These are phyloP conservation scores for Monopis laevigella DNA, from an alignment of 2,888 invertebrate genomes.

Conservation along the genomic window DNA sequence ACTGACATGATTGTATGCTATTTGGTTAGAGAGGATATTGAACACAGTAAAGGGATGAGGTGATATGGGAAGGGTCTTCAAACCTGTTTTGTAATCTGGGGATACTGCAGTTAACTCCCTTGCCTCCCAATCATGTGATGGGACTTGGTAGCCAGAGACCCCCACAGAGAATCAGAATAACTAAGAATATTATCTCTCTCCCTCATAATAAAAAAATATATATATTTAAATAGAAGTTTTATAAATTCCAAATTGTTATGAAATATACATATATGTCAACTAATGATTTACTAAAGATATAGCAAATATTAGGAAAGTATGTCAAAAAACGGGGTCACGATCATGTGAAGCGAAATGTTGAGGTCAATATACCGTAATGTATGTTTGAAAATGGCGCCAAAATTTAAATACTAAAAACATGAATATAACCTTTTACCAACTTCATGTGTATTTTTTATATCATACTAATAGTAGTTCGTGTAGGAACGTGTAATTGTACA, in stretches of 20 bases:
- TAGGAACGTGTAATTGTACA: background rate
- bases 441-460: background rate
- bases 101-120: no score
- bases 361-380: background rate
- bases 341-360: background rate
- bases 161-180: no score
- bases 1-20: no score
- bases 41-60: no score
- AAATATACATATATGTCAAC: background rate
- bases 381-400: background rate
- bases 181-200: no score
- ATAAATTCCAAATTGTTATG: background rate
- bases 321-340: slow-evolving; percentile 15
- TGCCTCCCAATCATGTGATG: no score
- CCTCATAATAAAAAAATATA: background rate
- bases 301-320: slow-evolving; percentile 11
- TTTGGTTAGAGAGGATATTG: no score
- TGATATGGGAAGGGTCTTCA: no score
- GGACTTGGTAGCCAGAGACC: no score
- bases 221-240: background rate
- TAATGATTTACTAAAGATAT: background rate
- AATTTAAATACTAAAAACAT: background rate
- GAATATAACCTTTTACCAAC: background rate
- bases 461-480: slow-evolving; percentile 5
- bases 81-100: no score